Evolutionary conservation across 2,888 invertebrate genomes (phyloP).

Genomic region (Carcina quercana): DNA sequence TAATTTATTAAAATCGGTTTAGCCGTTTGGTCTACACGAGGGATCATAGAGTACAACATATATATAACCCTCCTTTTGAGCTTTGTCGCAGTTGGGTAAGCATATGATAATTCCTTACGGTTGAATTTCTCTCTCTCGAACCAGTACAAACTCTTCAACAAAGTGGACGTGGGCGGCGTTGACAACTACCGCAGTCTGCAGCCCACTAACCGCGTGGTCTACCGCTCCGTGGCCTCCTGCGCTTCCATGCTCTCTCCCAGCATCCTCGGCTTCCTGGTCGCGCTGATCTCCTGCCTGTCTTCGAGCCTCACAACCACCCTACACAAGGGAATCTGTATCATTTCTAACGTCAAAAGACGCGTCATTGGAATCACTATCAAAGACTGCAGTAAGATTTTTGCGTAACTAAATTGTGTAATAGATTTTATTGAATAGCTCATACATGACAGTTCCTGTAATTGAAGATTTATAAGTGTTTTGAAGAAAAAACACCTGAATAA

Average conservation of each 20-base stretch:
- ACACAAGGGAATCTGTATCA: constrained; percentile 35
- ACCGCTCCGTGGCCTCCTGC: constrained; percentile 46
- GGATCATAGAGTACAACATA: too few relatives aligned
- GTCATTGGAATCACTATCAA: constrained; percentile 28
- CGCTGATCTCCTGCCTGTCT: constrained; percentile 36
- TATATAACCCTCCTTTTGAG: too few relatives aligned
- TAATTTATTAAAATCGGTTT: too few relatives aligned
- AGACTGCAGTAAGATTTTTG: constrained; percentile 20
- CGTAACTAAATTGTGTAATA: too few relatives aligned
- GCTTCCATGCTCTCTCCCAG: constrained; percentile 32
- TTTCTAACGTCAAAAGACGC: constrained; percentile 39
- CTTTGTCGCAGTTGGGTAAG: too few relatives aligned
- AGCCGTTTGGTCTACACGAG: too few relatives aligned
- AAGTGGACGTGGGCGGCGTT: constrained; percentile 45
- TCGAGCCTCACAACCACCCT: constrained; percentile 28
- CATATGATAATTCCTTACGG: too few relatives aligned
- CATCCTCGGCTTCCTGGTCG: constrained; percentile 24
- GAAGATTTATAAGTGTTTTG: too few relatives aligned
- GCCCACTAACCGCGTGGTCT: constrained; percentile 44
- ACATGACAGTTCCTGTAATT: too few relatives aligned
- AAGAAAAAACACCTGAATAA: too few relatives aligned
- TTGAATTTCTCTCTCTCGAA: constrained; percentile 2
- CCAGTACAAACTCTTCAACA: constrained; percentile 51
- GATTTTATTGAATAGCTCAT: too few relatives aligned
- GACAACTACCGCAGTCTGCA: constrained; percentile 66